Evolutionary conservation across 1,140 invertebrate genomes (phyloP), one percentile per base, ranked within the genome.

Genomic region (Orchesella cincta): DNA sequence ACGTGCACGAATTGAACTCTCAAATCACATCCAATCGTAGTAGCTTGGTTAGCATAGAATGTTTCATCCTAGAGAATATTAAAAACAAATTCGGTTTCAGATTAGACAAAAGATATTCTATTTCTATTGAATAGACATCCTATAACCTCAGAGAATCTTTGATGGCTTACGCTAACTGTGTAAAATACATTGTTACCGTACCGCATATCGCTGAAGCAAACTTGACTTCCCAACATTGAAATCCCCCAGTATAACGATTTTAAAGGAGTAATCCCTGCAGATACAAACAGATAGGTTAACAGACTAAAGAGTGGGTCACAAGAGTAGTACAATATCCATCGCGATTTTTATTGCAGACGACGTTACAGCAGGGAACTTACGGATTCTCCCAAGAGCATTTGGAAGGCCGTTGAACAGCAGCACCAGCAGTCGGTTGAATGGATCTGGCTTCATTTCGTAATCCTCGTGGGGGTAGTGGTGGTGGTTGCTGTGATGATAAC

Each of bases 151-250:
- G 14, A 23, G 26, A 16, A 26, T 5, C 8, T 3, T 18, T 18
- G 5, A n/a, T 5, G 12, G 54, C 23, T 16, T 14, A 3, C 8
- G 26, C 12, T 23, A 23, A 18, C 23, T 3, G n/a, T 5, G 26
- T 57, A 5, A 57, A 57, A 57, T 26, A n/a, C 23, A 57, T 16
- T 57, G 8, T 18, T 67, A 3, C 29, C 26, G 3, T 67, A 67
- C 26, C 5, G 62, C 31, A 67, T 67, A 67, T 67, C 62, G 3
- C 33, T 67, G 62, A 67, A 67, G 62, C 26, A 67, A 67, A 33
- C 62, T 67, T 26, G 62, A 67, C 29, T 67, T 67, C 33, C 31
- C 62, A 31, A 67, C 62, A 29, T 33, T 33, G 12, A 31, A 33
- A 67, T 67, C n/a, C 12, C 62, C 62, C 1, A 67, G 62, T 8